These are phyloP conservation scores for Perca fluviatilis DNA, from an alignment of 2,113 vertebrate genomes.

Conservation along the genomic window DNA sequence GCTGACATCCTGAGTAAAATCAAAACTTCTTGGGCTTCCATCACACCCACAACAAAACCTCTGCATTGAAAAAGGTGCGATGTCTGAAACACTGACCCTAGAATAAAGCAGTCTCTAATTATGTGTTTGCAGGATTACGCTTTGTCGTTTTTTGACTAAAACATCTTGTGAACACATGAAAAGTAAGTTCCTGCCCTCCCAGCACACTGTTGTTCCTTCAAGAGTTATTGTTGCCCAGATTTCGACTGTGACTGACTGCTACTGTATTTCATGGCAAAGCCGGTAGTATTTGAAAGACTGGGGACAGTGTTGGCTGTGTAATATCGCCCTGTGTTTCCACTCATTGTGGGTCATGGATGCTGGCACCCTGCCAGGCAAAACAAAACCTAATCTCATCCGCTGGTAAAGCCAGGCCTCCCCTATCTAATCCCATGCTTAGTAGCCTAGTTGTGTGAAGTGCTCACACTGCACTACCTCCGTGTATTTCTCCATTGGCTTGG, in stretches of 20 bases:
- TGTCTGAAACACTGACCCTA: background rate
- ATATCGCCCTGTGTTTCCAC: slow-evolving; percentile 45
- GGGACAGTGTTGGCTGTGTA: slow-evolving; percentile 49
- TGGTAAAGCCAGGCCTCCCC: slow-evolving; percentile 66
- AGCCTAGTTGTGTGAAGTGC: slow-evolving; percentile 76
- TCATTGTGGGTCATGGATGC: slow-evolving; percentile 69
- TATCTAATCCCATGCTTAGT: slow-evolving; percentile 76
- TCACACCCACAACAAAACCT: background rate
- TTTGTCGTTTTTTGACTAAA: background rate
- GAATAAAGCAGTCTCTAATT: background rate
- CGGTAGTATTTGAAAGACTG: slow-evolving; percentile 27
- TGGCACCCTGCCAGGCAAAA: slow-evolving; percentile 77
- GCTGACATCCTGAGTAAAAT: background rate
- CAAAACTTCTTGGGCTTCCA: background rate
- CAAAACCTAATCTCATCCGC: slow-evolving; percentile 81
- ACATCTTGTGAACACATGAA: background rate
- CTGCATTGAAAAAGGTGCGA: background rate
- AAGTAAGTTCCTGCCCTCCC: background rate
- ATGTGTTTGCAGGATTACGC: background rate
- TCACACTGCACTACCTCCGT: slow-evolving; percentile 72
- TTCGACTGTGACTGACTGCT: slow-evolving; percentile 25
- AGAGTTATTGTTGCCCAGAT: slow-evolving; percentile 32
- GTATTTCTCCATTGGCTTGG: slow-evolving; percentile 71
- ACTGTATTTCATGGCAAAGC: slow-evolving; percentile 42
- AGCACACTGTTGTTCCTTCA: background rate